phyloP scores from a whole-genome alignment of 2,113 vertebrate genomes.

The Acrocephalus kingi region DNA sequence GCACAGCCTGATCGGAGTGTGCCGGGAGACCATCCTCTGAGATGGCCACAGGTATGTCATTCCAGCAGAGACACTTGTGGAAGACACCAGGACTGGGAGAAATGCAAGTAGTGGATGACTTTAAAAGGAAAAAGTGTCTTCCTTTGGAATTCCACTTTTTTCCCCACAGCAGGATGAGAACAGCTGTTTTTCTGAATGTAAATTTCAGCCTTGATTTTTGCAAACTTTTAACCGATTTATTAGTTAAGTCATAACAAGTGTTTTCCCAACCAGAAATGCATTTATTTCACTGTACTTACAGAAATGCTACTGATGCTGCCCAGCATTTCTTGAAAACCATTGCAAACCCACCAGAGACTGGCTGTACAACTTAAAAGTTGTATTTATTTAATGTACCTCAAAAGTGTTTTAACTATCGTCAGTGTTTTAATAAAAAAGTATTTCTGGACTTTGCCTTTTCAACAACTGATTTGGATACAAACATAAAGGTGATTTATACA shows the following conservation, averaged over 20 bases:
- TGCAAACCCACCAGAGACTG: constrained; percentile 41
- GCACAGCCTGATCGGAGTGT: constrained; percentile 73
- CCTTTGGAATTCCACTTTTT: constrained; percentile 32
- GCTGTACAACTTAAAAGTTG: constrained; percentile 76
- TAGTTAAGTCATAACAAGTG: not conserved
- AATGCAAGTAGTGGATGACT: not conserved
- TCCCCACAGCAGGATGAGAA: constrained; percentile 2
- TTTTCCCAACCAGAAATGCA: not conserved
- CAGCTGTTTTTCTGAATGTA: constrained; percentile 62
- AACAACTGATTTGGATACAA: constrained; percentile 32
- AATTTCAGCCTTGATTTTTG: constrained; percentile 49
- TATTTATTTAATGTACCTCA: constrained; percentile 92
- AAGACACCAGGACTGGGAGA: not conserved
- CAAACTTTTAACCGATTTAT: constrained; percentile 28
- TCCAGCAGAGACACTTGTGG: not conserved
- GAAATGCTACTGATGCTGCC: constrained; percentile 51
- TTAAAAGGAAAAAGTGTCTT: not conserved
- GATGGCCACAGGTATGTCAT: not conserved
- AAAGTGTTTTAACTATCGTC: constrained; percentile 89
- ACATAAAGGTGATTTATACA: not conserved
- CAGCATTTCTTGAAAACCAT: constrained; percentile 33
- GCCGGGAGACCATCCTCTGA: constrained; percentile 85
- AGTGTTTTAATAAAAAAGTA: constrained; percentile 94
- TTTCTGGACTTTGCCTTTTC: constrained; percentile 68
- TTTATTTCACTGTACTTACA: not conserved